Evolutionary conservation across 2,888 invertebrate species (phyloP).

Genomic region (Caenorhabditis sp.): DNA sequence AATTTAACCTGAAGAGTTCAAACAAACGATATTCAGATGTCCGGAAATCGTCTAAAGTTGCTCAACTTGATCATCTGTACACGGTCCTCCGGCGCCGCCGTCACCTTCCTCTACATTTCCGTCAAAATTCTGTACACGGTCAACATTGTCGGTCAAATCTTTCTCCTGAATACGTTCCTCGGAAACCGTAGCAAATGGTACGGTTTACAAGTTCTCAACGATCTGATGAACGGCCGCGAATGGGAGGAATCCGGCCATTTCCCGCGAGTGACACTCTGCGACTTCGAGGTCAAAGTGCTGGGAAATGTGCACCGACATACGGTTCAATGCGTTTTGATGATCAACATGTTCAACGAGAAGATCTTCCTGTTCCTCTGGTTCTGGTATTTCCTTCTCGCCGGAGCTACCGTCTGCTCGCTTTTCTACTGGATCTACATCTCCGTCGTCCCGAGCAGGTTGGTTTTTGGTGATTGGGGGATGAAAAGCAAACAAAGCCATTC

Average conservation of each 20-base stretch:
- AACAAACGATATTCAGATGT: slow-evolving; percentile 72
- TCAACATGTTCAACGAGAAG: slow-evolving; percentile 79
- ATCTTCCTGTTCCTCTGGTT: slow-evolving; percentile 79
- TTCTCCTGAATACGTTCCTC: slow-evolving; percentile 78
- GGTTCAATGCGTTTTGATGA: slow-evolving; percentile 79
- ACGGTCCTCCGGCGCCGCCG: slow-evolving; percentile 78
- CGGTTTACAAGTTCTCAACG: slow-evolving; percentile 78
- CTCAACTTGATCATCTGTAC: slow-evolving; percentile 79
- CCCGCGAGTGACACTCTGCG: slow-evolving; percentile 79
- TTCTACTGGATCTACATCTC: slow-evolving; percentile 79
- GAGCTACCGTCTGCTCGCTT: slow-evolving; percentile 78
- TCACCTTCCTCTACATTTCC: slow-evolving; percentile 76
- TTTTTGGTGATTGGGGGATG: neutral
- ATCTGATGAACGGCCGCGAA: slow-evolving; percentile 79
- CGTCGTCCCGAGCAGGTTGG: slow-evolving; percentile 77
- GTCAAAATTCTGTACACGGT: slow-evolving; percentile 78
- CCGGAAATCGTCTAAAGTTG: slow-evolving; percentile 75
- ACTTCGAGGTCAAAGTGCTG: slow-evolving; percentile 79
- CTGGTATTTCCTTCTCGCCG: slow-evolving; percentile 79
- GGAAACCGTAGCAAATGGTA: slow-evolving; percentile 78
- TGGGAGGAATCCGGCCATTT: slow-evolving; percentile 79
- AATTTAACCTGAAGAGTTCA: no score
- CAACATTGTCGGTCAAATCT: slow-evolving; percentile 79
- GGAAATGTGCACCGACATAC: slow-evolving; percentile 79
- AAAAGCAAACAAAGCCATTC: slow-evolving; percentile 18